Evolutionary conservation across 2,888 invertebrate species (phyloP).

Genomic region (Phanerotoma sp.): DNA sequence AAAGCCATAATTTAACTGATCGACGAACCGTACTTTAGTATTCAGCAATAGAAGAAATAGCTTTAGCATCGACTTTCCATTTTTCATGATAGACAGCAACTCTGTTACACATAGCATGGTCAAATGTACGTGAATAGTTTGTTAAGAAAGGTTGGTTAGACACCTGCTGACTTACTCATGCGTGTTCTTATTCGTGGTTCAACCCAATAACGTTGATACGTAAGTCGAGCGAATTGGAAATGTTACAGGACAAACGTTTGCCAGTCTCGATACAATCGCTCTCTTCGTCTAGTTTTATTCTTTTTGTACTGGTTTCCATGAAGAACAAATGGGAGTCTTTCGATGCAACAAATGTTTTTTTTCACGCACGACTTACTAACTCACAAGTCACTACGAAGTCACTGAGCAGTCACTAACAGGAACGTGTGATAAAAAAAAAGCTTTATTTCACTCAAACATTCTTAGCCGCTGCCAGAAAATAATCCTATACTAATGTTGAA

Average conservation of each 20-base stretch:
- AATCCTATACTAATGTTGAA: too few species aligned
- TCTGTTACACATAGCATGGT: too few species aligned
- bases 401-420: slow-evolving; percentile 27
- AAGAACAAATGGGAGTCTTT: not conserved
- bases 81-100: too few species aligned
- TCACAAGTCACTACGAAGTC: slow-evolving; percentile 27
- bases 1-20: too few species aligned
- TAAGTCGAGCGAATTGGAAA: slow-evolving; percentile 29
- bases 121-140: slow-evolving; percentile 31
- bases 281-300: slow-evolving; percentile 6
- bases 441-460: not conserved
- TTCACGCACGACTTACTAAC: slow-evolving; percentile 11
- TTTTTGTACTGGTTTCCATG: slow-evolving; percentile 6
- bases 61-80: too few species aligned
- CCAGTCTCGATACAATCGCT: slow-evolving; percentile 16
- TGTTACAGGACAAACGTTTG: slow-evolving; percentile 24
- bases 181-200: slow-evolving; percentile 28
- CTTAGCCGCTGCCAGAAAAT: too few species aligned
- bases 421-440: slow-evolving; percentile 6
- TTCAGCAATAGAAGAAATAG: too few species aligned
- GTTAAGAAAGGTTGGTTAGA: slow-evolving; percentile 14
- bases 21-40: too few species aligned
- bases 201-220: slow-evolving; percentile 25
- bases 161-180: slow-evolving; percentile 28
- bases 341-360: slow-evolving; percentile 19